These are phyloP conservation scores for Lithophane semibrunnea DNA, from an alignment of 2,888 invertebrate genomes.

Conservation along the genomic window DNA sequence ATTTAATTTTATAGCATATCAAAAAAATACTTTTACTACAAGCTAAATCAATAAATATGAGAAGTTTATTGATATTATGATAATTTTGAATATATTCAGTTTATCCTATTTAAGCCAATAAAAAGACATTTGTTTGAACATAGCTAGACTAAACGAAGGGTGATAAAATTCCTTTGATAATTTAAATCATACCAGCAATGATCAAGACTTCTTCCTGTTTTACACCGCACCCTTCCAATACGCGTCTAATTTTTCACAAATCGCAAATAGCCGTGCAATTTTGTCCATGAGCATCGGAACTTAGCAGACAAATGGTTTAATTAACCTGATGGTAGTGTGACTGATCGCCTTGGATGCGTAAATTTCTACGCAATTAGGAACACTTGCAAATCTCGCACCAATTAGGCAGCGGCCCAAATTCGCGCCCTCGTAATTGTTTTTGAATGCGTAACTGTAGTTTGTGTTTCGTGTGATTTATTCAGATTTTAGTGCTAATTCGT, in stretches of 20 bases:
- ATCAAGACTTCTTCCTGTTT: slow-evolving; percentile 50
- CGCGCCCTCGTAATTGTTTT: slow-evolving; percentile 89
- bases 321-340: slow-evolving; percentile 89
- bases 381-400: slow-evolving; percentile 90
- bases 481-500: slow-evolving; percentile 69
- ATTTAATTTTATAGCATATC: no score
- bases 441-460: slow-evolving; percentile 86
- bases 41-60: background rate
- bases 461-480: slow-evolving; percentile 85
- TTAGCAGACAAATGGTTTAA: slow-evolving; percentile 89
- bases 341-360: slow-evolving; percentile 87
- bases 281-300: slow-evolving; percentile 77
- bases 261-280: slow-evolving; percentile 71
- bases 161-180: background rate
- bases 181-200: slow-evolving; percentile 19
- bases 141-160: background rate
- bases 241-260: slow-evolving; percentile 69
- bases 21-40: background rate
- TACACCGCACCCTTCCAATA: slow-evolving; percentile 59
- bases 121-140: no score
- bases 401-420: slow-evolving; percentile 90
- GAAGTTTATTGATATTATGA: no score
- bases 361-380: slow-evolving; percentile 89
- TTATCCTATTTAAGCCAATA: background rate
- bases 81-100: background rate